Evolutionary conservation across 2,888 invertebrate species (phyloP), one percentile per base, ranked within the genome.

Genomic region (Argyresthia albistria): DNA sequence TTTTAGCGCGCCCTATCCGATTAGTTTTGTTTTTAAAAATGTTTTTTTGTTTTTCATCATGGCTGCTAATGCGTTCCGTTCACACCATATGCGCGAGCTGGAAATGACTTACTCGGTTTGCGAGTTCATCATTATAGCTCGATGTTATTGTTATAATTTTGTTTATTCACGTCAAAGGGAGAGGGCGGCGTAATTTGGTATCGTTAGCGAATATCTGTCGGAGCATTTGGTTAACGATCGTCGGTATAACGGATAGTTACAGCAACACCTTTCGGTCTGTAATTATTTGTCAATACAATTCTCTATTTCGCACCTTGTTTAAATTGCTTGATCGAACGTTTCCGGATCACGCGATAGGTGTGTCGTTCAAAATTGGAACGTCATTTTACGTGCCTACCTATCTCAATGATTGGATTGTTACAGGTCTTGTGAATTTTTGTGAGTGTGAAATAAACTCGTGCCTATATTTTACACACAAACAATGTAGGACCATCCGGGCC

Each of bases 31-130:
- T 35, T 47, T 49, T 37, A 42, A 35, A n/a, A 9, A 12, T n/a
- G 9, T 37, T 51, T 35, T 43, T 39, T 58, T 25, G 2, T 25
- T 68, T 65, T 66, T 63, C 60, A 76, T 67, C 67, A 63, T 56
- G 58, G 59, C 60, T 62, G 66, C 15, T 76, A 78, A 78, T 76
- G 74, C 67, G 70, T 60, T 60, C 66, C 67, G 70, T 76, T 78
- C 75, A 72, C 80, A 71, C 80, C 80, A 81, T 80, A 63, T 78
- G 80, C 61, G 69, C 60, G 71, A 70, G 69, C 69, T 70, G 63
- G 66, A 70, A 74, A 75, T 71, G 71, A 73, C 70, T 66, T 65
- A 62, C 60, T 68, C 58, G 16, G 16, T 53, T 52, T 52, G 57
- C 56, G 53, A 58, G 62, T 57, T 60, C 53, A 54, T 57, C 56